Conservation (phyloP, 2,888 invertebrate species). For the Germaria angustata region DNA sequence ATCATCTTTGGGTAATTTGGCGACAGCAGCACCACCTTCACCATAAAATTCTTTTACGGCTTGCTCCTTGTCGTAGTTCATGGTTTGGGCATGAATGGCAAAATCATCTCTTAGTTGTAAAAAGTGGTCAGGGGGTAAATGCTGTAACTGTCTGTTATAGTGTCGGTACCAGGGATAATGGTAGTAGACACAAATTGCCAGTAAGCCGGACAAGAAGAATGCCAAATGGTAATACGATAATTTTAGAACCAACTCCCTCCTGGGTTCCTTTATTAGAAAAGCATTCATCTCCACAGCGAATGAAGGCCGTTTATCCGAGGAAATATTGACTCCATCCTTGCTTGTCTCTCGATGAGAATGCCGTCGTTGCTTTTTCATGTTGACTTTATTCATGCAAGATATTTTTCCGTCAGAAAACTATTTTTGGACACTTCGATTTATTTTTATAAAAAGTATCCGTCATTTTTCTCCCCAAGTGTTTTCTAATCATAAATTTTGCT, state of each 20-base stretch:
- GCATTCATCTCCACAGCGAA: slow-evolving; percentile 53
- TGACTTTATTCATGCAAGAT: background rate
- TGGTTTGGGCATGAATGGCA: slow-evolving; percentile 71
- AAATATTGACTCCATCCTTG: background rate
- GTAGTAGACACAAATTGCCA: slow-evolving; percentile 73
- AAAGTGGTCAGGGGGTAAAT: slow-evolving; percentile 75
- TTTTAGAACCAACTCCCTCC: slow-evolving; percentile 48
- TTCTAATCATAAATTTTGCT: too few relatives aligned
- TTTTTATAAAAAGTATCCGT: too few relatives aligned
- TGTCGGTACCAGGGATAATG: slow-evolving; percentile 61
- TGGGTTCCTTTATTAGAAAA: slow-evolving; percentile 37
- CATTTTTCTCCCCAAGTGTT: too few relatives aligned
- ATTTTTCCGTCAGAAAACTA: too few relatives aligned
- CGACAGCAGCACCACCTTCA: slow-evolving; percentile 71
- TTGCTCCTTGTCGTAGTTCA: slow-evolving; percentile 10
- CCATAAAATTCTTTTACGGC: slow-evolving; percentile 73
- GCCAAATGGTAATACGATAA: slow-evolving; percentile 65
- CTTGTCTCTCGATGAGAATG: slow-evolving; percentile 38
- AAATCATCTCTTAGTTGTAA: slow-evolving; percentile 78
- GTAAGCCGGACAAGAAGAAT: slow-evolving; percentile 73
- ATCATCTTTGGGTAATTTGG: slow-evolving; percentile 70
- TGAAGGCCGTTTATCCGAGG: slow-evolving; percentile 40
- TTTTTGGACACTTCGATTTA: too few relatives aligned
- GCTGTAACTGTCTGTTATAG: slow-evolving; percentile 71
- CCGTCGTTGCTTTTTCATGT: slow-evolving; percentile 57